Evolutionary conservation across 2,113 vertebrate genomes (phyloP).

Genomic region (Eulemur rufifrons): DNA sequence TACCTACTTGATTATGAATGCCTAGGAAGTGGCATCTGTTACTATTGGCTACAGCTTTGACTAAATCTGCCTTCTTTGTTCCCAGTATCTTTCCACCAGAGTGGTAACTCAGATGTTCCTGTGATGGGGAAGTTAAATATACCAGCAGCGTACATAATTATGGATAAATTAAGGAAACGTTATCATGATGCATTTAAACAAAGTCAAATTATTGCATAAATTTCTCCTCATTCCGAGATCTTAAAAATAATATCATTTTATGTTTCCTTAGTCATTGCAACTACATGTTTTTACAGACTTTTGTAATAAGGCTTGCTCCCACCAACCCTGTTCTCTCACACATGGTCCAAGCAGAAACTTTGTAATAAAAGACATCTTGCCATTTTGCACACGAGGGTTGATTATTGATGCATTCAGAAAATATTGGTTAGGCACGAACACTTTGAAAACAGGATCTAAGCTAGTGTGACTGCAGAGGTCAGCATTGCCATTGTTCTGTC

Average conservation of each 20-base stretch:
- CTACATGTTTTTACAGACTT: background rate
- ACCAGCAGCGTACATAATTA: background rate
- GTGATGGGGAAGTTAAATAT: background rate
- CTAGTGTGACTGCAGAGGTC: background rate
- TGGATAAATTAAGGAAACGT: background rate
- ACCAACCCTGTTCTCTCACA: background rate
- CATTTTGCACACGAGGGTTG: background rate
- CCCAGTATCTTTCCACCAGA: background rate
- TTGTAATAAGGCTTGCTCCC: background rate
- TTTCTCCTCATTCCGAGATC: background rate
- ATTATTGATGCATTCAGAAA: background rate
- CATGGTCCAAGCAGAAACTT: background rate
- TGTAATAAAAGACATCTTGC: background rate
- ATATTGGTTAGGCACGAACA: background rate
- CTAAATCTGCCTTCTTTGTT: background rate
- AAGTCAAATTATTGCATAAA: background rate
- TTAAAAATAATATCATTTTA: background rate
- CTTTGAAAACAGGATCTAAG: background rate
- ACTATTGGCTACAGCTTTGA: background rate
- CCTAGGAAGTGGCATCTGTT: background rate
- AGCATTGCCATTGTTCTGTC: background rate
- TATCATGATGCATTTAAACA: background rate
- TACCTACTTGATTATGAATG: background rate
- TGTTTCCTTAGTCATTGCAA: conserved; percentile 38
- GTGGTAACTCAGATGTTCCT: background rate